phyloP scores from a whole-genome alignment of 2,888 invertebrate genomes.

The Nycteola revayana region DNA sequence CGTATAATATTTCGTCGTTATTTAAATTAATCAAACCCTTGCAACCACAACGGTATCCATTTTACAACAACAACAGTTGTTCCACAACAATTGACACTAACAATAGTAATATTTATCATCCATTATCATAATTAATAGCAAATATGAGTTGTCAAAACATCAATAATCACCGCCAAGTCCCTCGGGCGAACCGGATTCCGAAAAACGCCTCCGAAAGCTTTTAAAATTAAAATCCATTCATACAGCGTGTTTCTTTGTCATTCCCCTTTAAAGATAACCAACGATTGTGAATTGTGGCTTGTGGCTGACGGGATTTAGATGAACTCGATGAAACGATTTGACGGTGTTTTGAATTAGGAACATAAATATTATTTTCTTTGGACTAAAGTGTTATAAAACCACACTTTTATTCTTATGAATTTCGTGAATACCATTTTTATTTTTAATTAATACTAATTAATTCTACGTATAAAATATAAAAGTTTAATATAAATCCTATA shows the following conservation, averaged over 20 bases:
- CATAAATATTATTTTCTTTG: no score
- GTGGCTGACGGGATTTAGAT: slow-evolving; percentile 44
- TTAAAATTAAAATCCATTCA: slow-evolving; percentile 78
- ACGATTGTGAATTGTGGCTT: slow-evolving; percentile 57
- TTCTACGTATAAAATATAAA: no score
- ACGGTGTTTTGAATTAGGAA: slow-evolving; percentile 16
- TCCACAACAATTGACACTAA: no score
- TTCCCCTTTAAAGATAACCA: slow-evolving; percentile 56
- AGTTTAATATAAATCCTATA: no score
- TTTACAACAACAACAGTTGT: no score
- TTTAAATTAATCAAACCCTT: no score
- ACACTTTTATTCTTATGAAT: no score
- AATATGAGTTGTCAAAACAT: slow-evolving; percentile 71
- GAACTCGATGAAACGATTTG: slow-evolving; percentile 27
- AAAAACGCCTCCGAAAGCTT: slow-evolving; percentile 72
- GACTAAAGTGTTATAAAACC: no score
- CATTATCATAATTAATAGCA: slow-evolving; percentile 54
- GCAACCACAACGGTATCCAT: no score
- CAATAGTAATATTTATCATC: slow-evolving; percentile 33
- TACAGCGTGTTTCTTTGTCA: slow-evolving; percentile 67
- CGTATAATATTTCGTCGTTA: no score
- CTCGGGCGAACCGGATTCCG: slow-evolving; percentile 59
- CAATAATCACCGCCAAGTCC: slow-evolving; percentile 64
- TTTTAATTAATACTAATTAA: no score
- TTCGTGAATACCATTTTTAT: no score